Percentiles rank a stretch among this genome's conserved stretches.
phyloP scores from a whole-genome alignment of 2,113 vertebrate genomes.

The Cyanoramphus novaezelandiae region DNA sequence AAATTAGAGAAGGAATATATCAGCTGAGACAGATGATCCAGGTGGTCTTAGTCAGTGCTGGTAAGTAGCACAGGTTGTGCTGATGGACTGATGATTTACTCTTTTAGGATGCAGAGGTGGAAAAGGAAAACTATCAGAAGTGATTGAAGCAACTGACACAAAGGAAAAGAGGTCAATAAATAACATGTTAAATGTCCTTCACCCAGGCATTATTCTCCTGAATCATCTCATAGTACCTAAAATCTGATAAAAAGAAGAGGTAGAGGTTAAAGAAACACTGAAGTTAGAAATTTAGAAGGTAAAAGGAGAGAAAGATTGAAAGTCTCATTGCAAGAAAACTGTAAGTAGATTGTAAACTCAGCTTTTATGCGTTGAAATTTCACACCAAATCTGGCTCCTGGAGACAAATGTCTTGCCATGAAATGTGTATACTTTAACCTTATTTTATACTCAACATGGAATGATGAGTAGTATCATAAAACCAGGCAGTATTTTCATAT shows the following conservation, averaged over 20 bases:
- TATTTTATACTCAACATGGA: neutral
- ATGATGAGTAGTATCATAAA: neutral
- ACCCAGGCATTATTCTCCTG: neutral
- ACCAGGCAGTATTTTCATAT: neutral
- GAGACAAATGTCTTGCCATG: neutral
- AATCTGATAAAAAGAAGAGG: neutral
- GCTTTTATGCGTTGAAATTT: neutral
- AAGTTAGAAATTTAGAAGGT: neutral
- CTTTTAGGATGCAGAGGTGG: neutral
- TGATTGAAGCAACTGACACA: neutral
- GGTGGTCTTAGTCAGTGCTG: neutral
- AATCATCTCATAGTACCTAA: neutral
- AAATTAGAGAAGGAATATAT: slow-evolving; percentile 4
- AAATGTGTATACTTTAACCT: neutral
- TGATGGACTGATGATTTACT: neutral
- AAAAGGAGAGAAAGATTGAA: neutral
- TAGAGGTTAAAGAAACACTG: neutral
- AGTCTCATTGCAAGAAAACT: neutral
- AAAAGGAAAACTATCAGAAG: neutral
- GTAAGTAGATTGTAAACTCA: neutral
- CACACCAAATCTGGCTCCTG: neutral
- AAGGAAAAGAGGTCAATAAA: neutral
- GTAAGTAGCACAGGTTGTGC: neutral
- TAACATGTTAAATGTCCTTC: neutral
- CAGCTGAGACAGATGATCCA: neutral